Percentiles rank a stretch among this genome's conserved stretches.
These are phyloP conservation scores for Hyperoplus lanceolatus DNA, from an alignment of 2,797 vertebrate species.

Conservation along the genomic window DNA sequence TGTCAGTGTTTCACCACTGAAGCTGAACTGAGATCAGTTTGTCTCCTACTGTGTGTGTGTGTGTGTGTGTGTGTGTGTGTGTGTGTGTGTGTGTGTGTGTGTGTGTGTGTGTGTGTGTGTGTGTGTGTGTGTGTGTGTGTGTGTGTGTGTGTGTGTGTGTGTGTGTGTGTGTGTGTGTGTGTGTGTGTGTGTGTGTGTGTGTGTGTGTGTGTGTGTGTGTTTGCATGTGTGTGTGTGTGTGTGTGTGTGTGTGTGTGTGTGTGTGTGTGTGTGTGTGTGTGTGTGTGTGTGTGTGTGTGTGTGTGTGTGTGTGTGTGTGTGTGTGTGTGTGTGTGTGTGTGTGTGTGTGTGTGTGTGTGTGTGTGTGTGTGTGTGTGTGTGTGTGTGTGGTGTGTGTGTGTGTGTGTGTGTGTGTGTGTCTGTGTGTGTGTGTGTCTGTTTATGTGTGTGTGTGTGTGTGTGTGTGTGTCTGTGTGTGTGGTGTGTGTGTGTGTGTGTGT, in stretches of 20 bases:
- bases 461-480: not conserved
- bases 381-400: no score
- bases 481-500: not conserved
- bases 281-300: slow-evolving; percentile 5
- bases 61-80: not conserved
- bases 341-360: no score
- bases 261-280: slow-evolving; percentile 37
- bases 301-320: no score
- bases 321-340: no score
- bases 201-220: not conserved
- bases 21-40: not conserved
- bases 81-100: not conserved
- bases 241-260: not conserved
- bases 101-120: not conserved
- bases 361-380: no score
- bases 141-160: not conserved
- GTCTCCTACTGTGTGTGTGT: not conserved
- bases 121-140: not conserved
- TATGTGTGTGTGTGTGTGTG: not conserved
- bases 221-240: not conserved
- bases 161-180: not conserved
- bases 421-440: not conserved
- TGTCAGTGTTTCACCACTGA: slow-evolving; percentile 17
- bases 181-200: not conserved
- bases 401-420: not conserved